A percentile compares a stretch with the other conserved stretches of the same genome.
Conservation (phyloP, 64 coral and sea anemone genomes). For the Actinia tenebrosa region DNA sequence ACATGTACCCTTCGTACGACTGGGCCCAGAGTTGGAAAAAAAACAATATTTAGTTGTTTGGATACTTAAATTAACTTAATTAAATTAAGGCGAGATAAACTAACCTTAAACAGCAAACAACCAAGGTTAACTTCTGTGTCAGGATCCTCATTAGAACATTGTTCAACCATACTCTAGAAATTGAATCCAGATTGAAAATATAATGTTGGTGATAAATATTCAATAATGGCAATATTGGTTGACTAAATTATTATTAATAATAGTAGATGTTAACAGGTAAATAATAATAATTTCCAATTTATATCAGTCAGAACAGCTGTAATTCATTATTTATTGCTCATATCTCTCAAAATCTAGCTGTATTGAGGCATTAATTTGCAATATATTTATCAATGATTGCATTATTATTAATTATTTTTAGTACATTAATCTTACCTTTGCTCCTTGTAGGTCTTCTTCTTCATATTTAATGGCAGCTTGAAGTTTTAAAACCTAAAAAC, state of each 20-base stretch:
- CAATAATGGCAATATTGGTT: too few relatives aligned
- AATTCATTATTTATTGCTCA: too few relatives aligned
- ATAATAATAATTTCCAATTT: background rate
- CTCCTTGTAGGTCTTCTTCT: conserved; percentile 91
- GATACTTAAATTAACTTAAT: too few relatives aligned
- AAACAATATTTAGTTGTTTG: too few relatives aligned
- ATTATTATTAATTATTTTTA: background rate
- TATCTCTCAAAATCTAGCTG: too few relatives aligned
- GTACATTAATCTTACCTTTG: conserved; percentile 53
- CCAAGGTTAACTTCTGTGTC: conserved; percentile 96
- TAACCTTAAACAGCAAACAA: conserved; percentile 94
- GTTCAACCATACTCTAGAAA: conserved; percentile 91
- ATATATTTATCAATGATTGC: background rate
- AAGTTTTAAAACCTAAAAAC: conserved; percentile 72
- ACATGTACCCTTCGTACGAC: too few relatives aligned
- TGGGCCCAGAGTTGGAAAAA: too few relatives aligned
- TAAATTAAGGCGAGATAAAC: background rate
- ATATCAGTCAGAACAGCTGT: background rate
- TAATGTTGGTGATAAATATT: too few relatives aligned
- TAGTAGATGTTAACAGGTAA: background rate
- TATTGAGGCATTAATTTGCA: too few relatives aligned
- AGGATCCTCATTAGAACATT: conserved; percentile 86
- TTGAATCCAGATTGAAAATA: background rate
- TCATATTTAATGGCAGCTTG: conserved; percentile 98
- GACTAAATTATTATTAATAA: too few relatives aligned